Percentiles rank a stretch among this genome's conserved stretches.
Conservation (phyloP, 2,797 vertebrate genomes). For the Acridotheres tristis region DNA sequence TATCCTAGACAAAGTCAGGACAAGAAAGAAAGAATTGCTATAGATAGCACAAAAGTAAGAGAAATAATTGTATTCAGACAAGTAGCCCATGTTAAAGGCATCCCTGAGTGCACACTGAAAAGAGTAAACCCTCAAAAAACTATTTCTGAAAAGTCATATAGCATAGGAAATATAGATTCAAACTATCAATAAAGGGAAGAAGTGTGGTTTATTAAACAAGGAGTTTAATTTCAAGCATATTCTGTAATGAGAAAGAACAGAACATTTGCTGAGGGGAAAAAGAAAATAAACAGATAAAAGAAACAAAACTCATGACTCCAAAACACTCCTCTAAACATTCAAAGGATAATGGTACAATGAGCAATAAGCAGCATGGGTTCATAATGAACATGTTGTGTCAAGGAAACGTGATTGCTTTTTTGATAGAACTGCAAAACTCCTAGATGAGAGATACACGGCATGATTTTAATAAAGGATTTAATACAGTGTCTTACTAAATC, state of each 20-base stretch:
- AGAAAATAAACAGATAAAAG: not conserved
- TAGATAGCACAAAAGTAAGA: not conserved
- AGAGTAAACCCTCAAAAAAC: not conserved
- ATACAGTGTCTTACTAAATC: constrained; percentile 51
- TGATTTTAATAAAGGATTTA: constrained; percentile 67
- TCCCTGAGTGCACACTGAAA: not conserved
- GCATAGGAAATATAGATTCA: not conserved
- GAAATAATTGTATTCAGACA: not conserved
- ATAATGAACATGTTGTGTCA: constrained; percentile 7
- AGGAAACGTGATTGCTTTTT: constrained; percentile 56
- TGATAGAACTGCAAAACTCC: constrained; percentile 45
- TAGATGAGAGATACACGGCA: constrained; percentile 47
- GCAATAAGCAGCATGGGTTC: constrained; percentile 32
- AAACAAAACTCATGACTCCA: not conserved
- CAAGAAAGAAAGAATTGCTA: not conserved
- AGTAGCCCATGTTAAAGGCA: not conserved
- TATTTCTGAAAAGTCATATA: not conserved
- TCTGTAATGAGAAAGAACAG: not conserved
- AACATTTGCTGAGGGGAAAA: constrained; percentile 10
- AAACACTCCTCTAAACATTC: not conserved
- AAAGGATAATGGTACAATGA: constrained; percentile 27
- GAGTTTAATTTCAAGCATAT: constrained; percentile 7
- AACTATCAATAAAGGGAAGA: constrained; percentile 17
- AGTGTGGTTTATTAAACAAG: not conserved
- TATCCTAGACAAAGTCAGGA: not conserved